Evolutionary conservation across 2,888 invertebrate genomes (phyloP).

Genomic region (Cerceris ruficornis): DNA sequence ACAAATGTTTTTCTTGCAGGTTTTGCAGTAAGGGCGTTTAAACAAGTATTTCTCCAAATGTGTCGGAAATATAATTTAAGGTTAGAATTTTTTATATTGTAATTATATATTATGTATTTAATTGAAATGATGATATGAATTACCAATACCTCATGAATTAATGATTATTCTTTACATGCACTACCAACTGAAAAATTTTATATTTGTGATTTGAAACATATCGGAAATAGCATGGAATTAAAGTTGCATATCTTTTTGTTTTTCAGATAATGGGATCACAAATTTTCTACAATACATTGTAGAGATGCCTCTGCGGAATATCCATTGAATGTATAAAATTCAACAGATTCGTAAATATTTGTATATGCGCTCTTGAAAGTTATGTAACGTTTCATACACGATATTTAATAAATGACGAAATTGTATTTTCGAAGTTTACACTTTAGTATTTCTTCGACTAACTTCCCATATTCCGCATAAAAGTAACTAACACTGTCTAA

Average conservation of each 20-base stretch:
- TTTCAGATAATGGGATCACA: slow-evolving; percentile 15
- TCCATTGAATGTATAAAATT: too few species aligned
- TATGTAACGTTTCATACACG: too few species aligned
- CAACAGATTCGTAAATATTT: too few species aligned
- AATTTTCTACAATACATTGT: too few species aligned
- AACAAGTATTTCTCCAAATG: not conserved
- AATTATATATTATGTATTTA: not conserved
- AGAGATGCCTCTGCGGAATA: too few species aligned
- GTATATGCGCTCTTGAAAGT: too few species aligned
- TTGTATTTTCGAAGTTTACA: not conserved
- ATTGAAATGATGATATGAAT: slow-evolving; percentile 25
- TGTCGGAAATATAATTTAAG: not conserved
- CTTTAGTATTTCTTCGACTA: slow-evolving; percentile 2
- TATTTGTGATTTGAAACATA: not conserved
- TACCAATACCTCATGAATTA: slow-evolving; percentile 18
- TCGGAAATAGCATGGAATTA: not conserved
- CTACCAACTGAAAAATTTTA: slow-evolving; percentile 43
- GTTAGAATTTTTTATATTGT: slow-evolving; percentile 3
- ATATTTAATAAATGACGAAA: not conserved
- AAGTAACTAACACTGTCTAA: slow-evolving; percentile 30
- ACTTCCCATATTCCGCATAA: slow-evolving; percentile 3
- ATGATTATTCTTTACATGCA: slow-evolving; percentile 51
- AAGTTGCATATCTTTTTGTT: slow-evolving; percentile 17
- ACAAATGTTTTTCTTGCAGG: not conserved
- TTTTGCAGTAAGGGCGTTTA: not conserved